These are phyloP conservation scores for Silurus meridionalis DNA, from an alignment of 2,113 vertebrate genomes.

Conservation along the genomic window DNA sequence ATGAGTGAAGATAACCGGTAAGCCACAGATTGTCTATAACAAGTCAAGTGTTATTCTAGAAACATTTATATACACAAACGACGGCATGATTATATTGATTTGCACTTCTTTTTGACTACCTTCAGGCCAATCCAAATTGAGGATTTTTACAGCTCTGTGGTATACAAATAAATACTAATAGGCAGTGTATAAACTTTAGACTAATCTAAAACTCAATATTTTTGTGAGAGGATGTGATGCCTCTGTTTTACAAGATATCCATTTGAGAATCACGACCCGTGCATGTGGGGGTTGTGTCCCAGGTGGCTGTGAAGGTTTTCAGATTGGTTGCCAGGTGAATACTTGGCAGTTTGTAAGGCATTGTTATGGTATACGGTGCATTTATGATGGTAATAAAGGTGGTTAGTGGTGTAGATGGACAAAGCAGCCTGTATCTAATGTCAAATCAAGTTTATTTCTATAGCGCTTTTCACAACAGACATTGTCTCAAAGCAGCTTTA, in stretches of 20 bases:
- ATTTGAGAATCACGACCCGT: background rate
- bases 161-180: background rate
- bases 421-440: background rate
- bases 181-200: background rate
- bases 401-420: background rate
- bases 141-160: background rate
- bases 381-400: background rate
- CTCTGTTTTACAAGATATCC: background rate
- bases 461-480: no score
- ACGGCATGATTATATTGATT: background rate
- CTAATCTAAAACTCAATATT: background rate
- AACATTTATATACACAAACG: background rate
- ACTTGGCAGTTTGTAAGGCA: no score
- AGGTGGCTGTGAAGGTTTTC: no score
- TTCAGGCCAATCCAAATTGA: background rate
- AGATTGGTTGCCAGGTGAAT: no score
- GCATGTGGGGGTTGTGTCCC: no score
- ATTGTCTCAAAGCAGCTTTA: no score
- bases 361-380: background rate
- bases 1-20: no score
- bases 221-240: background rate
- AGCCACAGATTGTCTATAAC: no score
- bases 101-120: background rate
- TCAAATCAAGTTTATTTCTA: no score
- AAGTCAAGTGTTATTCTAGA: background rate